Evolutionary conservation across 2,888 invertebrate genomes (phyloP), one percentile per base, ranked within the genome.

Genomic region (Synergus laeviventris): DNA sequence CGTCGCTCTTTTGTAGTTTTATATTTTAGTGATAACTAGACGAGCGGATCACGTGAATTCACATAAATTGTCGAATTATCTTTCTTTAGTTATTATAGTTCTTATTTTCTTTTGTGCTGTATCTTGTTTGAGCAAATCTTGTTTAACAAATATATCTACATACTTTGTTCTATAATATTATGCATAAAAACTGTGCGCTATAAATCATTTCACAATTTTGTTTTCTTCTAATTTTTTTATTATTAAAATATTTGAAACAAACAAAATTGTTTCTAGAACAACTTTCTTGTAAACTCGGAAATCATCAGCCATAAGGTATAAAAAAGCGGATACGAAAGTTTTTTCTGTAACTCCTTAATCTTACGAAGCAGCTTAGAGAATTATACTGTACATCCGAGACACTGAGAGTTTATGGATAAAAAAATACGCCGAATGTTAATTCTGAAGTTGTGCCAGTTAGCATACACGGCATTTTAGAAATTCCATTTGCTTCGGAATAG

Each of bases 161-260:
- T 31, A 31, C 31, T 38, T 24, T 60, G 3, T 16, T 64, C 16
- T 2, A 21, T 64, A 18, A 39, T 42, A 49, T 70, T 31, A 54
- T 36, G 36, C 70, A 70, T 36, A 70, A 70, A 31, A 38, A 36
- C n/a, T 70, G 70, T 70, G 70, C 49, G 11, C 18, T 42, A 9
- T 9, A 66, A 2, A 21, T 45, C 7, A 24, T 31, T 70, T 54
- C n/a, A 36, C 12, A 70, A 36, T 54, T 36, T n/a, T n/a, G n/a
- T n/a, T 31, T 45, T 45, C 36, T 54, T 4, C 11, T 31, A 31
- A 54, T n/a, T 31, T 70, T 31, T 70, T 36, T 70, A 11, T 54
- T 49, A 70, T 70, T 49, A 70, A 70, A 70, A 70, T 70, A 70
- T 11, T 24, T 45, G 2, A 21, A 64, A 12, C 18, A 64, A 66